phyloP scores from a whole-genome alignment of 1,140 invertebrate genomes.

The Pemphigus obesinymphae region DNA sequence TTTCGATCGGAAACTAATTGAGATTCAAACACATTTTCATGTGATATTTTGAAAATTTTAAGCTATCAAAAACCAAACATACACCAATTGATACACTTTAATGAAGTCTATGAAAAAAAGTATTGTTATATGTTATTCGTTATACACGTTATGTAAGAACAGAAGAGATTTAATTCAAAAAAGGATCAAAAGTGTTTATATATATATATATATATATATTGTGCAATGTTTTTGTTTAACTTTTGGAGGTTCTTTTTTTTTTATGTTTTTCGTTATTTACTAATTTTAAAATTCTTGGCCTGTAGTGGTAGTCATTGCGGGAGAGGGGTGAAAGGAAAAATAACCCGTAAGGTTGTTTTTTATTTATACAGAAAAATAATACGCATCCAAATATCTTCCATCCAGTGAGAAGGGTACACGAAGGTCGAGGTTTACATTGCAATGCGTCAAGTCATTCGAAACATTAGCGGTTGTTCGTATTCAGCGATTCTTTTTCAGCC shows the following conservation, averaged over 20 bases:
- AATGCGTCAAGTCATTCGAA: constrained; percentile 23
- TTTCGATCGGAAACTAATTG: too few relatives aligned
- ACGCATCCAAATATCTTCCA: not conserved
- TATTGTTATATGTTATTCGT: not conserved
- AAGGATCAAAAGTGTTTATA: not conserved
- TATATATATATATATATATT: too few relatives aligned
- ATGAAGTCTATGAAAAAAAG: too few relatives aligned
- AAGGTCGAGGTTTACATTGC: not conserved
- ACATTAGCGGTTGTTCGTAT: not conserved
- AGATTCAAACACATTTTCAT: too few relatives aligned
- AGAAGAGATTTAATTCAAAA: not conserved
- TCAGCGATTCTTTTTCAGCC: not conserved
- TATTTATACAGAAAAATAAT: not conserved
- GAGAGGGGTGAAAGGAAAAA: not conserved
- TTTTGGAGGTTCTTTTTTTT: not conserved
- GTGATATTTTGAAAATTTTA: too few relatives aligned
- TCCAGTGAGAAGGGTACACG: not conserved
- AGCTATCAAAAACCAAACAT: too few relatives aligned
- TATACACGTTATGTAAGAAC: not conserved
- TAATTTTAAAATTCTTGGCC: not conserved
- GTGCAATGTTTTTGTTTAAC: not conserved
- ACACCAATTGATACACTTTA: too few relatives aligned
- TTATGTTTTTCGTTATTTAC: not conserved
- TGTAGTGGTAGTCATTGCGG: not conserved
- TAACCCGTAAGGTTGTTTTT: not conserved